Conservation (phyloP, 2,888 invertebrate species). For the Megastigmus dorsalis region DNA sequence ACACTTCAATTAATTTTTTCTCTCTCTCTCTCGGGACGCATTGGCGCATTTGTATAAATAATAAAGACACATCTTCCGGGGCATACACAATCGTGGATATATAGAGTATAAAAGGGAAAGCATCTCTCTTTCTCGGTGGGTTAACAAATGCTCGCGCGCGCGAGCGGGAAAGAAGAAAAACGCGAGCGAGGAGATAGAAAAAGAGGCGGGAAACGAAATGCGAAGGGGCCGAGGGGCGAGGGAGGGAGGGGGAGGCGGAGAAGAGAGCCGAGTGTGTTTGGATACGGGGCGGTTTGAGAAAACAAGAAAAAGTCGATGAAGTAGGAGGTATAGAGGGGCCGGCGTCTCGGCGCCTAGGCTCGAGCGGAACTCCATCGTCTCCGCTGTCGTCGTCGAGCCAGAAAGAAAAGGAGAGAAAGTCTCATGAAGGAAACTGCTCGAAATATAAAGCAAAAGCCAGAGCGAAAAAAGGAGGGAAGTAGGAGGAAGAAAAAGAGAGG, state of each 20-base stretch:
- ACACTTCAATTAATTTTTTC: slow-evolving; percentile 30
- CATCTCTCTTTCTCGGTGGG: slow-evolving; percentile 7
- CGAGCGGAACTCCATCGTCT: slow-evolving; percentile 53
- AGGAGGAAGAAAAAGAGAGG: slow-evolving; percentile 8
- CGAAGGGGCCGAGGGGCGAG: too few species aligned
- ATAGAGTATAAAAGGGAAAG: slow-evolving; percentile 38
- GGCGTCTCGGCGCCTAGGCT: slow-evolving; percentile 62
- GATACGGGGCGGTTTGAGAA: slow-evolving; percentile 45
- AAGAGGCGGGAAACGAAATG: slow-evolving; percentile 39
- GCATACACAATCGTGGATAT: slow-evolving; percentile 37
- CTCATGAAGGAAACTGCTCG: slow-evolving; percentile 6
- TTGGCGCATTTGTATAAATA: slow-evolving; percentile 41
- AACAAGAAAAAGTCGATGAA: slow-evolving; percentile 59
- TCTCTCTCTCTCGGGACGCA: not conserved
- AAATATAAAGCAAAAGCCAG: slow-evolving; percentile 3
- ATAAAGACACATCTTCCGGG: slow-evolving; percentile 22
- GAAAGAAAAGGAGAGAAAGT: slow-evolving; percentile 10
- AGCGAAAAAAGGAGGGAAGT: slow-evolving; percentile 13
- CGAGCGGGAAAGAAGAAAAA: not conserved
- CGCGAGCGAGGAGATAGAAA: not conserved
- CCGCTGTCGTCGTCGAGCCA: not conserved
- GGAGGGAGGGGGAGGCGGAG: not conserved
- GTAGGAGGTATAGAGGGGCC: slow-evolving; percentile 45
- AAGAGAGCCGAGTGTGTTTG: not conserved
- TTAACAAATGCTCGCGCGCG: slow-evolving; percentile 28